Conservation (phyloP, 2,113 vertebrate species). For the Salvelinus sp. region DNA sequence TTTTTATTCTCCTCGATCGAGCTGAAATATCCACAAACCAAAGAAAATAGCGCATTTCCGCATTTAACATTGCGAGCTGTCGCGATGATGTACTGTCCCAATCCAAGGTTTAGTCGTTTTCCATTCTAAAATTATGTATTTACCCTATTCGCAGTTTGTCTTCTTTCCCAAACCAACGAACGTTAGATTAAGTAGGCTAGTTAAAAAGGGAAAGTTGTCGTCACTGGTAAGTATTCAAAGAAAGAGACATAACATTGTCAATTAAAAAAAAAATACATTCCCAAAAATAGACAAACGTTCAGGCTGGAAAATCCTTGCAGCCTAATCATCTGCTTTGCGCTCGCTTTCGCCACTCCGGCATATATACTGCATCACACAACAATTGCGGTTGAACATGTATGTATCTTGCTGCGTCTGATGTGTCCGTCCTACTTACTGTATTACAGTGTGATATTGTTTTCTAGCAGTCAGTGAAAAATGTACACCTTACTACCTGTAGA, state of each 20-base stretch:
- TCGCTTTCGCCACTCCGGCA: slow-evolving; percentile 15
- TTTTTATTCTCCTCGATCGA: slow-evolving; percentile 52
- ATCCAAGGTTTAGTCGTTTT: slow-evolving; percentile 21
- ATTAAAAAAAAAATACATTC: slow-evolving; percentile 8
- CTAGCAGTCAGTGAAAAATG: slow-evolving; percentile 52
- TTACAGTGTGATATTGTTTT: slow-evolving; percentile 61
- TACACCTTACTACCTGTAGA: slow-evolving; percentile 63
- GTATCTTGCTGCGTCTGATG: slow-evolving; percentile 34
- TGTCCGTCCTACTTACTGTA: slow-evolving; percentile 45
- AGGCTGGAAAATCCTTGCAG: neutral
- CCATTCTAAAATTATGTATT: slow-evolving; percentile 21
- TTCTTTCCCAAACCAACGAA: neutral
- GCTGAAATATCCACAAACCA: slow-evolving; percentile 53
- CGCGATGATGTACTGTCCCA: slow-evolving; percentile 1
- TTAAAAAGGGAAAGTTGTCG: slow-evolving; percentile 64
- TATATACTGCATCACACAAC: slow-evolving; percentile 13
- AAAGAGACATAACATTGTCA: slow-evolving; percentile 47
- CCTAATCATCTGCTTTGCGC: neutral
- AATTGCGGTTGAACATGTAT: neutral
- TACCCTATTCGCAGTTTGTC: neutral
- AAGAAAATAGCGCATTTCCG: slow-evolving; percentile 59
- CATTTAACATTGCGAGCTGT: slow-evolving; percentile 46
- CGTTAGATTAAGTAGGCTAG: no score
- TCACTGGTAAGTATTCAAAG: slow-evolving; percentile 67
- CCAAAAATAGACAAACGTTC: slow-evolving; percentile 8